Conservation (phyloP, 2,888 invertebrate species). For the Rhingia rostrata region DNA sequence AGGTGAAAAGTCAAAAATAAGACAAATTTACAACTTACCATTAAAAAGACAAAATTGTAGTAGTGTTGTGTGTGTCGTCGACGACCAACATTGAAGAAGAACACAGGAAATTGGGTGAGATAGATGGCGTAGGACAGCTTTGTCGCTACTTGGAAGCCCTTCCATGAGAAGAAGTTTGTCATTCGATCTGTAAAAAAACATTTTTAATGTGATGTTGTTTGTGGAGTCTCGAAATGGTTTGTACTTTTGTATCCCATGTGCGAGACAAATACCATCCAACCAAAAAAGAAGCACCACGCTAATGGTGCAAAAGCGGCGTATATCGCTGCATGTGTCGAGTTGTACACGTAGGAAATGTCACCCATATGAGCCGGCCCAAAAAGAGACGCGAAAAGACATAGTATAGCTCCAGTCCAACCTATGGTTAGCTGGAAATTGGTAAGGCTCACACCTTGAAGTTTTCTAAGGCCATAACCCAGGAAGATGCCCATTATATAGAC, state of each 20-base stretch:
- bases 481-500: slow-evolving; percentile 88
- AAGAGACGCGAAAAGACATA: slow-evolving; percentile 84
- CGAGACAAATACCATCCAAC: slow-evolving; percentile 87
- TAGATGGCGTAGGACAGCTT: slow-evolving; percentile 89
- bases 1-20: neutral
- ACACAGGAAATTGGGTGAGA: slow-evolving; percentile 88
- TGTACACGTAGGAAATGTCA: slow-evolving; percentile 85
- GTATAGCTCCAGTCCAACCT: slow-evolving; percentile 85
- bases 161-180: slow-evolving; percentile 85
- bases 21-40: slow-evolving; percentile 82
- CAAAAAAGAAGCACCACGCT: slow-evolving; percentile 87
- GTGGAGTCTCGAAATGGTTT: slow-evolving; percentile 28
- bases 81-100: slow-evolving; percentile 88
- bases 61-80: slow-evolving; percentile 85
- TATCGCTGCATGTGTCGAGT: slow-evolving; percentile 86
- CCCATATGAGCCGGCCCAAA: slow-evolving; percentile 87
- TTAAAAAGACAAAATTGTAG: slow-evolving; percentile 85
- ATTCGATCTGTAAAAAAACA: slow-evolving; percentile 83
- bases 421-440: slow-evolving; percentile 82
- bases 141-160: slow-evolving; percentile 86
- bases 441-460: slow-evolving; percentile 83
- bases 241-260: slow-evolving; percentile 86
- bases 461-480: slow-evolving; percentile 85
- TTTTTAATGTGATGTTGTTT: neutral
- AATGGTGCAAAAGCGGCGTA: slow-evolving; percentile 89